Evolutionary conservation across 2,113 vertebrate genomes (phyloP), one percentile per base, ranked within the genome.

Genomic region (Alligator sinensis): DNA sequence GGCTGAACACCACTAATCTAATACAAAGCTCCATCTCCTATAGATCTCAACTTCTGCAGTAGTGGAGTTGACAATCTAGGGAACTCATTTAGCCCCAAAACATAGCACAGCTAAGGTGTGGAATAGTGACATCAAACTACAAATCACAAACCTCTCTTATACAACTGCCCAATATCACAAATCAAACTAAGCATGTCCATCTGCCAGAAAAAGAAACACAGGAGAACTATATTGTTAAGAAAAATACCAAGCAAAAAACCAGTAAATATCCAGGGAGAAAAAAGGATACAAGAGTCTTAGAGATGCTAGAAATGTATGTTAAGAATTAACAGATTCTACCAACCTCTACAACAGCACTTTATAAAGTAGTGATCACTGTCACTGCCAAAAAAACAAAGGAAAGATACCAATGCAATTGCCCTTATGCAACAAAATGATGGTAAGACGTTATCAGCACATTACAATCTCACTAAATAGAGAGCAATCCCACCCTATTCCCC

Each of bases 61-160:
- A 85, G 47, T 72, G 38, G 18, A 82, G 18, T 24, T 57, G 57
- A 55, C 57, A 91, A 28, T 5, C 34, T 22, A 28, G 5, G 4
- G 21, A 0, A 0, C 1, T 0, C 59, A 61, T 4, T 18, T 61
- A 47, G 19, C 21, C 66, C 55, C n/a, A 55, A 66, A 27, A 47
- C 19, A 89, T 15, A 88, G 1, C 0, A 4, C 0, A 1, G 59
- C 47, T 0, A 4, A 60, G 90, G 28, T 0, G 0, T 64, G 54
- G n/a, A 89, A 47, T 10, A 21, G 54, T 83, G 85, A 63, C 28
- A 34, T 14, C 4, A 84, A 90, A 87, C 13, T 18, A 30, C 54
- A 85, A 82, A 70, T 3, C 3, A 64, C 61, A 21, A 81, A 6
- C 22, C 3, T 82, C 7, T 77, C 24, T 78, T 63, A 68, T 24